A percentile compares a stretch with the other conserved stretches of the same genome.
phyloP scores from a whole-genome alignment of 2,797 vertebrate genomes.

The Esox lucius region DNA sequence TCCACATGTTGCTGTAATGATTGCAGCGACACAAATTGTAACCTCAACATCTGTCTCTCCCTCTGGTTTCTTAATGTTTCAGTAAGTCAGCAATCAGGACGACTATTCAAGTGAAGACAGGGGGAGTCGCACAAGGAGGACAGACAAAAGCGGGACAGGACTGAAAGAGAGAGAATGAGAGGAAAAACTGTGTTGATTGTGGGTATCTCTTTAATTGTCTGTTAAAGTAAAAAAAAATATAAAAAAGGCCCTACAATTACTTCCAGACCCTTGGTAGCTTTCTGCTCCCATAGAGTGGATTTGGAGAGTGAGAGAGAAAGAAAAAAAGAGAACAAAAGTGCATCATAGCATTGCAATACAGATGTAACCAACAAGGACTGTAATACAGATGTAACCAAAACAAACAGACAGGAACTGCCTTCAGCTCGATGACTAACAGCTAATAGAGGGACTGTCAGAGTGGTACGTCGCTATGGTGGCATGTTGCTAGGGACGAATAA shows the following conservation, averaged over 20 bases:
- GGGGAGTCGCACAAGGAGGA: slow-evolving; percentile 34
- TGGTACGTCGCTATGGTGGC: slow-evolving; percentile 27
- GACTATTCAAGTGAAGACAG: slow-evolving; percentile 26
- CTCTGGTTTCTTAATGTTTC: slow-evolving; percentile 53
- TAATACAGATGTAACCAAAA: no score
- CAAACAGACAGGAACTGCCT: neutral
- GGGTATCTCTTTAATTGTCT: no score
- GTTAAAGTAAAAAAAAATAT: no score
- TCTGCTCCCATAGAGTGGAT: no score
- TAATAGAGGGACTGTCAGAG: slow-evolving; percentile 6
- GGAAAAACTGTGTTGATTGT: neutral
- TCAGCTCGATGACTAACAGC: neutral
- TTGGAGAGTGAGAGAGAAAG: neutral
- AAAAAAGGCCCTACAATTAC: no score
- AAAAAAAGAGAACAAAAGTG: slow-evolving; percentile 12
- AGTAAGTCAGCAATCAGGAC: slow-evolving; percentile 54
- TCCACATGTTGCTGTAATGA: slow-evolving; percentile 27
- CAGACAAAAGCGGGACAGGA: slow-evolving; percentile 30
- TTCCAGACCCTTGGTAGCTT: no score
- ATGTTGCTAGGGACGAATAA: slow-evolving; percentile 19
- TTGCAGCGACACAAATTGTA: slow-evolving; percentile 48
- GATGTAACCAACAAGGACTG: neutral
- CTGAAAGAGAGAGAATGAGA: slow-evolving; percentile 7
- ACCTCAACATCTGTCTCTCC: slow-evolving; percentile 32
- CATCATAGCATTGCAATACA: neutral